These are phyloP conservation scores for Psammodynastes pulverulentus DNA, from an alignment of 2,113 vertebrate genomes.

Conservation along the genomic window DNA sequence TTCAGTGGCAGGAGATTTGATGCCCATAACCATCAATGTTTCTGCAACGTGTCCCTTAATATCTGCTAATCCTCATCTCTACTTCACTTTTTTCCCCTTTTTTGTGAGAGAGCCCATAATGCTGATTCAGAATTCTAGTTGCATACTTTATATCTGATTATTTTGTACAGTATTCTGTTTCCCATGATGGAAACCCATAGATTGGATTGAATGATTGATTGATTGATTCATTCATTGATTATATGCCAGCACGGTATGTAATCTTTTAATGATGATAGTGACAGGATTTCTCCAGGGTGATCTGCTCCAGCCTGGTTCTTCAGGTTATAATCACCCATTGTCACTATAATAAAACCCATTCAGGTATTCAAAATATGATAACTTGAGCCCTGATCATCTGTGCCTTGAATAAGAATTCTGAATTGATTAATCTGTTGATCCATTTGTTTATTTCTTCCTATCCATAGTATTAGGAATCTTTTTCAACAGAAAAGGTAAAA, in stretches of 20 bases:
- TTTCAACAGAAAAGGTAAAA: neutral
- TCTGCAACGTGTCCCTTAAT: neutral
- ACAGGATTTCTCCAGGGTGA: neutral
- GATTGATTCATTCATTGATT: neutral
- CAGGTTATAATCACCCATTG: neutral
- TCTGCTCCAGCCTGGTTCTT: neutral
- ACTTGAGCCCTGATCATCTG: neutral
- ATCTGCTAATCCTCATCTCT: neutral
- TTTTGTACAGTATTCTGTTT: neutral
- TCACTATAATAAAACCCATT: neutral
- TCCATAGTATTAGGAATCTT: neutral
- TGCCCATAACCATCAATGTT: neutral
- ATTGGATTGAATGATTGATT: neutral
- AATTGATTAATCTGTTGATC: neutral
- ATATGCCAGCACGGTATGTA: neutral
- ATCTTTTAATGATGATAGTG: neutral
- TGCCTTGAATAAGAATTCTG: neutral
- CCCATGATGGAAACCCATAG: neutral
- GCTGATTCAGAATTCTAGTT: neutral
- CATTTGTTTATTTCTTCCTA: neutral
- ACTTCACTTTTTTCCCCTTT: neutral
- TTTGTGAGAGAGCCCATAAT: neutral
- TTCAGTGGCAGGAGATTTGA: neutral
- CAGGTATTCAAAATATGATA: neutral
- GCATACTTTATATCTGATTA: neutral